Conservation (phyloP, 2,888 invertebrate species). For the Sminthurinus aureus region DNA sequence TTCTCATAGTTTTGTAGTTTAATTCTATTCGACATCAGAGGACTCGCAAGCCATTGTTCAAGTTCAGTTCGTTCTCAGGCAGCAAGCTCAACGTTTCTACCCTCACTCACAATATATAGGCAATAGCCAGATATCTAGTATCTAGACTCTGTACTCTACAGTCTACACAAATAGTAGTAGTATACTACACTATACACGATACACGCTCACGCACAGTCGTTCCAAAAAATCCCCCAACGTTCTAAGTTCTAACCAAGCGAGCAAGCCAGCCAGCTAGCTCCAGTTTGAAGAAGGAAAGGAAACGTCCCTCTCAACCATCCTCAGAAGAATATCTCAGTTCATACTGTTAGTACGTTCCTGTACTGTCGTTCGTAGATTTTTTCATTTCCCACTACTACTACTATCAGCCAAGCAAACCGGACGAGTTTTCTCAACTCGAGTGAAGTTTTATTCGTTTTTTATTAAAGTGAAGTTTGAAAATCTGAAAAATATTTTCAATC, state of each 20-base stretch:
- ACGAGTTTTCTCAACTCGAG: slow-evolving; percentile 11
- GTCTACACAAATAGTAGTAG: too few relatives aligned
- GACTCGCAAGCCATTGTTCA: slow-evolving; percentile 25
- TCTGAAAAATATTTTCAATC: slow-evolving; percentile 9
- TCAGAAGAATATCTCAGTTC: background rate
- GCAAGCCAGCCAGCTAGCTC: too few relatives aligned
- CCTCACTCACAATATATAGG: background rate
- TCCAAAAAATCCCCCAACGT: too few relatives aligned
- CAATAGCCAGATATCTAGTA: too few relatives aligned
- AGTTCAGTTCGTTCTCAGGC: slow-evolving; percentile 31
- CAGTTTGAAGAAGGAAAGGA: too few relatives aligned
- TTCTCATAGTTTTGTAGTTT: too few relatives aligned
- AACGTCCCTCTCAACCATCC: too few relatives aligned
- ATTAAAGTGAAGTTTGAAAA: background rate
- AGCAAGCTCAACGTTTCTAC: slow-evolving; percentile 14
- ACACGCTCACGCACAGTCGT: background rate
- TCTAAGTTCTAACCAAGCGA: too few relatives aligned
- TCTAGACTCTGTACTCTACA: background rate
- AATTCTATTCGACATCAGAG: background rate
- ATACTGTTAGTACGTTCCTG: background rate
- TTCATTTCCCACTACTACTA: background rate
- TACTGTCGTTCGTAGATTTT: background rate
- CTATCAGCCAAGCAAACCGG: background rate
- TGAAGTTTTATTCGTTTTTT: background rate
- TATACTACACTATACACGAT: too few relatives aligned